phyloP scores from a whole-genome alignment of 2,797 vertebrate genomes.

The Dromococcyx pavoninus region DNA sequence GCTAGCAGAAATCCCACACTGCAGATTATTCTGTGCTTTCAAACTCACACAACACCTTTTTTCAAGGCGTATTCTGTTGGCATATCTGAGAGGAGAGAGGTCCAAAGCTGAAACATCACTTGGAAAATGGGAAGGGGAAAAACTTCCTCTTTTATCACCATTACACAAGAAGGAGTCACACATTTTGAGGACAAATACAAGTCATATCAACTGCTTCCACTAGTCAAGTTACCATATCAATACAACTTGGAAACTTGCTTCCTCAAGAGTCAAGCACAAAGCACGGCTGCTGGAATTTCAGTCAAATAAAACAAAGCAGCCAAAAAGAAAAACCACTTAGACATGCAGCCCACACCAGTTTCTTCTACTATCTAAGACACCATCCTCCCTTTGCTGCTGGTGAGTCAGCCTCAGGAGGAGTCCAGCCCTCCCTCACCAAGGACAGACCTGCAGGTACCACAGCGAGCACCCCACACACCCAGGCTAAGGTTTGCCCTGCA shows the following conservation, averaged over 20 bases:
- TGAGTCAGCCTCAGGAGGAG: neutral
- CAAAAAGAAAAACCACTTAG: neutral
- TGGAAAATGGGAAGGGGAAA: neutral
- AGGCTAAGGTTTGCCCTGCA: neutral
- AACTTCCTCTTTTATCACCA: neutral
- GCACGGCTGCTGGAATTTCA: neutral
- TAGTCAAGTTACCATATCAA: neutral
- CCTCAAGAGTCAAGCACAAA: rapidly evolving
- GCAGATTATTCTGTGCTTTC: neutral
- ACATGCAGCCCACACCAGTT: neutral
- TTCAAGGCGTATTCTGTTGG: neutral
- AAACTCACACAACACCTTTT: neutral
- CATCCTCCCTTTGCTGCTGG: neutral
- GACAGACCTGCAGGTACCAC: neutral
- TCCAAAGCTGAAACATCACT: neutral
- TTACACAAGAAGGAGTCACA: neutral
- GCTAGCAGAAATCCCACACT: neutral
- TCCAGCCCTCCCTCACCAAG: neutral
- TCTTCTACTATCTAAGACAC: neutral
- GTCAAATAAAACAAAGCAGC: neutral
- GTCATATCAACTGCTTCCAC: neutral
- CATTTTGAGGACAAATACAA: neutral
- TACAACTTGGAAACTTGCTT: neutral
- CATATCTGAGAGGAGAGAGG: neutral
- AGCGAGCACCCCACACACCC: rapidly evolving